These are phyloP conservation scores for Morpho helenor DNA, from an alignment of 2,888 invertebrate species.

Conservation along the genomic window DNA sequence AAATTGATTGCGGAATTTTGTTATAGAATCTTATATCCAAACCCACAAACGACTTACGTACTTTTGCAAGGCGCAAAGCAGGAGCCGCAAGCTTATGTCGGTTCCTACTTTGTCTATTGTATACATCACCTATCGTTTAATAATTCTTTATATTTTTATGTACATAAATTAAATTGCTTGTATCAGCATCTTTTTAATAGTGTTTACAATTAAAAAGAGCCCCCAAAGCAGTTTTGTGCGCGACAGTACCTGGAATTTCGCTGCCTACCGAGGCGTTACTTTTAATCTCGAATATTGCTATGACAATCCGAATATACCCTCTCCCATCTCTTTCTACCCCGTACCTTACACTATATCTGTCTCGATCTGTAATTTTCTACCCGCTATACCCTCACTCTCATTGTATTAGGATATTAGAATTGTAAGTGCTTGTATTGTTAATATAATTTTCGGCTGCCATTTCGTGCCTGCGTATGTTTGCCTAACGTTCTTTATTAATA, in stretches of 20 bases:
- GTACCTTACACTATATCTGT: constrained; percentile 24
- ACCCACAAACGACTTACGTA: too few relatives aligned
- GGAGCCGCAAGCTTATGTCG: too few relatives aligned
- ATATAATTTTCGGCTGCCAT: too few relatives aligned
- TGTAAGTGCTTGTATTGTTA: background rate
- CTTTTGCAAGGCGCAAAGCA: too few relatives aligned
- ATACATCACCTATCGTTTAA: too few relatives aligned
- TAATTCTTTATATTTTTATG: too few relatives aligned
- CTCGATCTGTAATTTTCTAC: constrained; percentile 29
- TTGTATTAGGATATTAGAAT: constrained; percentile 7
- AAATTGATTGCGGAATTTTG: too few relatives aligned
- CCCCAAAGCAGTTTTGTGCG: constrained; percentile 36
- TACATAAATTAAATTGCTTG: too few relatives aligned
- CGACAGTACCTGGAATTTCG: constrained; percentile 49
- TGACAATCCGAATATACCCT: constrained; percentile 57
- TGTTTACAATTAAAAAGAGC: constrained; percentile 2
- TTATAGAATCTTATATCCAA: too few relatives aligned
- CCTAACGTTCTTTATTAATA: background rate
- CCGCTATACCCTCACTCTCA: constrained; percentile 6
- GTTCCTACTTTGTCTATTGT: too few relatives aligned
- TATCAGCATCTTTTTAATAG: too few relatives aligned
- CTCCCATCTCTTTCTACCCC: constrained; percentile 35
- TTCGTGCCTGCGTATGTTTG: too few relatives aligned
- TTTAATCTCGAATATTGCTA: constrained; percentile 76
- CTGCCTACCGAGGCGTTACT: constrained; percentile 69